phyloP scores from a whole-genome alignment of 2,113 vertebrate species.

The Ariopsis seemanni region DNA sequence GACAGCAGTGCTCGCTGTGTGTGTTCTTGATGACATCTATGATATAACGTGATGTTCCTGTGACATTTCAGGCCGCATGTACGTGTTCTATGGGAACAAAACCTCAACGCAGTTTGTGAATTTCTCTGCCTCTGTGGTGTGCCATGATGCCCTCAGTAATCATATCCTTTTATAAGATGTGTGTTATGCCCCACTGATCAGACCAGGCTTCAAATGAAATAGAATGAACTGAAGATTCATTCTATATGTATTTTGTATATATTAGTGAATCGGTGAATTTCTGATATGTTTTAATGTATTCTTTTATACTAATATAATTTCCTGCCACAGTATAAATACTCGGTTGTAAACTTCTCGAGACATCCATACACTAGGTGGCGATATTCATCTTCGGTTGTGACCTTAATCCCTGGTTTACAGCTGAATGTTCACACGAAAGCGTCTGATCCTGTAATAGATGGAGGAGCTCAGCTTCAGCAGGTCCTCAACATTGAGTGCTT shows the following conservation, averaged over 20 bases:
- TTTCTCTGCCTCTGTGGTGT: conserved; percentile 81
- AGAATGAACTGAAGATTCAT: neutral
- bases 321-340: neutral
- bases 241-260: neutral
- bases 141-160: conserved; percentile 81
- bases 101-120: conserved; percentile 89
- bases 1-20: neutral
- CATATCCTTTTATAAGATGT: conserved; percentile 77
- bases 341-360: neutral
- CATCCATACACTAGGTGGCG: neutral
- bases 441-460: conserved; percentile 85
- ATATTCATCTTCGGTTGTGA: neutral
- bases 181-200: neutral
- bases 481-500: conserved; percentile 91
- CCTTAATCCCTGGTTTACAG: conserved; percentile 77
- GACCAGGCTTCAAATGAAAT: neutral
- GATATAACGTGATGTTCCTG: neutral
- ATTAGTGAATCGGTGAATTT: neutral
- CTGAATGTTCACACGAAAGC: conserved; percentile 87
- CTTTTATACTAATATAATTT: neutral
- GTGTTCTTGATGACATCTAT: neutral
- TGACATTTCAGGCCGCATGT: conserved; percentile 82
- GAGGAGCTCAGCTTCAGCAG: conserved; percentile 90
- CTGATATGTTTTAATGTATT: neutral
- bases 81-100: conserved; percentile 92